Percentiles rank a stretch among this genome's conserved stretches.
phyloP scores from a whole-genome alignment of 53 echinoderm and acorn worm species.

The Echinometra lucunter region DNA sequence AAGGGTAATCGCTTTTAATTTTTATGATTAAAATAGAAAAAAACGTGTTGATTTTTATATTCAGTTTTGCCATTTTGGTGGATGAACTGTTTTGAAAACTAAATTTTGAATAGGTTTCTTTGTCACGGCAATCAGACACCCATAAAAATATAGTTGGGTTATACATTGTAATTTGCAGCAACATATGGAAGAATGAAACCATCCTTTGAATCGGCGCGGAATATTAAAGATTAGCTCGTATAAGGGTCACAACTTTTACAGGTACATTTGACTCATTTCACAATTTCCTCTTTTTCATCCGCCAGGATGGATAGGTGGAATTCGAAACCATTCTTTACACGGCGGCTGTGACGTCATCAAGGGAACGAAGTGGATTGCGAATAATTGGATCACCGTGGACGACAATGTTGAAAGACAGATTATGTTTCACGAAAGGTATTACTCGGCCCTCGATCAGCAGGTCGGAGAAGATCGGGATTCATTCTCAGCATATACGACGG shows the following conservation, averaged over 20 bases:
- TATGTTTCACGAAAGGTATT: conserved; percentile 45
- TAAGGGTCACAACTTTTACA: neutral
- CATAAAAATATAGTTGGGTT: too few relatives aligned
- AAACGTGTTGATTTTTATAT: too few relatives aligned
- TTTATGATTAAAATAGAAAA: too few relatives aligned
- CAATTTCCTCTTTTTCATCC: neutral
- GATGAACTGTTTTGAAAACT: too few relatives aligned
- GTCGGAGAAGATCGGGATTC: neutral
- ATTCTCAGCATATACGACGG: neutral
- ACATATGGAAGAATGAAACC: too few relatives aligned
- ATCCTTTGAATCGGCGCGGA: too few relatives aligned
- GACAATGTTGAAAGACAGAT: conserved; percentile 67
- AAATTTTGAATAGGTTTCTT: too few relatives aligned
- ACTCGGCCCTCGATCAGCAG: neutral
- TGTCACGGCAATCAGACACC: too few relatives aligned
- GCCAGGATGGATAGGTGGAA: conserved; percentile 84
- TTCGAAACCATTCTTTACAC: conserved; percentile 78
- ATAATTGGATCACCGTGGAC: conserved; percentile 91
- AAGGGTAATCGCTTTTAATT: too few relatives aligned
- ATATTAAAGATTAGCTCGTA: neutral
- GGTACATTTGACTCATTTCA: neutral
- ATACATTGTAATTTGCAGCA: too few relatives aligned
- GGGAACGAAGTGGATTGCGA: conserved; percentile 93
- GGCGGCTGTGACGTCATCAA: conserved; percentile 88
- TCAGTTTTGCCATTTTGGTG: too few relatives aligned